Evolutionary conservation across 1,140 invertebrate genomes (phyloP).

Genomic region (Lucilia cuprina): DNA sequence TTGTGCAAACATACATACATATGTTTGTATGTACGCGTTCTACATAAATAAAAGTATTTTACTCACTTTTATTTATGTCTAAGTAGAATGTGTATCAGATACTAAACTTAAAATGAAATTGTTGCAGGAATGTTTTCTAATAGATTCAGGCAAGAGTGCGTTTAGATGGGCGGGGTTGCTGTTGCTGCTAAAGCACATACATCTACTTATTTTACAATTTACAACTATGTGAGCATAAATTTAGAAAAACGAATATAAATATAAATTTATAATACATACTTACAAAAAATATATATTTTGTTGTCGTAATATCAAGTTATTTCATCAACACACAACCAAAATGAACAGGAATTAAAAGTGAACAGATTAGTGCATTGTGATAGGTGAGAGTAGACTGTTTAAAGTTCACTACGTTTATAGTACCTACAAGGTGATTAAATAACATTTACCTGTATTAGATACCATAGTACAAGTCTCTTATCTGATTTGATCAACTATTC

Average conservation of each 20-base stretch:
- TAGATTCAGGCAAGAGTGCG: background rate
- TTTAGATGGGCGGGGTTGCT: background rate
- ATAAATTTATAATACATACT: background rate
- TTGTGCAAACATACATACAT: too few relatives aligned
- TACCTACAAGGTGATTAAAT: too few relatives aligned
- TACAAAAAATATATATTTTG: too few relatives aligned
- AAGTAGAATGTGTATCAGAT: too few relatives aligned
- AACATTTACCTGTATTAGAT: too few relatives aligned
- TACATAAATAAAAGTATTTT: background rate
- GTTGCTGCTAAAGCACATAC: background rate
- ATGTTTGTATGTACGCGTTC: background rate
- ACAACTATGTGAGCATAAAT: constrained; percentile 62
- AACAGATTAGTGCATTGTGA: background rate
- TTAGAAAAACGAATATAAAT: constrained; percentile 48
- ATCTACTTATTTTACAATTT: constrained; percentile 50
- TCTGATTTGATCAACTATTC: too few relatives aligned
- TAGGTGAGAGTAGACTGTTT: background rate
- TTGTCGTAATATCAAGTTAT: background rate
- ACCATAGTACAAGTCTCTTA: too few relatives aligned
- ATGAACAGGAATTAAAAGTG: background rate
- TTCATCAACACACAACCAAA: background rate
- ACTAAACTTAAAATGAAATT: background rate
- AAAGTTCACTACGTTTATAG: background rate
- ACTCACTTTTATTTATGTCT: too few relatives aligned
- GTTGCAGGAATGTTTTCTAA: constrained; percentile 21